Evolutionary conservation across 2,888 invertebrate genomes (phyloP).

Genomic region (Xylophagus ater): DNA sequence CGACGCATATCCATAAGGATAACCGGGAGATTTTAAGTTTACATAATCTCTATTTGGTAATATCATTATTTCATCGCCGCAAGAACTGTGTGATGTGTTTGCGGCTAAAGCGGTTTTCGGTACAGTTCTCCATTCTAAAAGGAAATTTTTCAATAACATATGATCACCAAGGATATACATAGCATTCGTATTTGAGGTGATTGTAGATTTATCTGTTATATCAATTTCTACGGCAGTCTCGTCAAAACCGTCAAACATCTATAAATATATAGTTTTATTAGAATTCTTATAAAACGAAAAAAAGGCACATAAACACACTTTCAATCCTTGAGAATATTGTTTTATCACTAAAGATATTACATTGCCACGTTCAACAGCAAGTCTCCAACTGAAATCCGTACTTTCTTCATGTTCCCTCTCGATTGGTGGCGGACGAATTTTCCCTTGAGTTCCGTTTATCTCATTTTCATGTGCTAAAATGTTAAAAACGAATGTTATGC

Average conservation of each 20-base stretch:
- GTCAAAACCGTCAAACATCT: conserved; percentile 70
- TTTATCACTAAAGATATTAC: conserved; percentile 24
- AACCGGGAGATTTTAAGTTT: conserved; percentile 59
- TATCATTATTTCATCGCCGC: conserved; percentile 24
- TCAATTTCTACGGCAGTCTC: conserved; percentile 42
- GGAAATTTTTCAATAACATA: conserved; percentile 25
- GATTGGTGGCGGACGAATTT: conserved; percentile 26
- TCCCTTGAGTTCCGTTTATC: conserved; percentile 24
- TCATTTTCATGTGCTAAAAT: conserved; percentile 29
- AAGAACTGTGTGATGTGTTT: conserved; percentile 22
- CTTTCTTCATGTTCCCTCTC: conserved; percentile 20
- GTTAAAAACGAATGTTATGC: too few species aligned
- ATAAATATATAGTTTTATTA: conserved; percentile 1
- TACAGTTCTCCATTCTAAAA: conserved; percentile 27
- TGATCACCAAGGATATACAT: conserved; percentile 42
- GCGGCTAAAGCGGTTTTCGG: conserved; percentile 23
- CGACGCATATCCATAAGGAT: conserved; percentile 53
- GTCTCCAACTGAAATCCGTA: conserved; percentile 30
- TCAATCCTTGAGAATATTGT: conserved; percentile 28
- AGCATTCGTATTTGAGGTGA: conserved; percentile 54
- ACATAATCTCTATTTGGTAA: conserved; percentile 21
- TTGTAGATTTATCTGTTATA: conserved; percentile 24
- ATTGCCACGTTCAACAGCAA: conserved; percentile 21
- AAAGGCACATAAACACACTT: conserved; percentile 20
- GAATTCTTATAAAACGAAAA: background rate